Conservation (phyloP, 2,888 invertebrate genomes). For the Zygaena filipendulae region DNA sequence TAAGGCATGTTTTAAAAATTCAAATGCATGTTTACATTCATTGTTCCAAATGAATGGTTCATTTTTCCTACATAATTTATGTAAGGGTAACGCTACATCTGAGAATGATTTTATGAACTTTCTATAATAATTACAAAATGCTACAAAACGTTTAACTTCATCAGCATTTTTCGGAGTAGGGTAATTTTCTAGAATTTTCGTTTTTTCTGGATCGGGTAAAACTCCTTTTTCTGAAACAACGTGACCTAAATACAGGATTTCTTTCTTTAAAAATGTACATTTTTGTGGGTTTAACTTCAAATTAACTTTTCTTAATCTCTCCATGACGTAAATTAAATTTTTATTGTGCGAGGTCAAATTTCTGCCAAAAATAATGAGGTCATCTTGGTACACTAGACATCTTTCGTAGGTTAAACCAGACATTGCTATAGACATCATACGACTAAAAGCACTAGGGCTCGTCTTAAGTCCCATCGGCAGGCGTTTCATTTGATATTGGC, state of each 20-base stretch:
- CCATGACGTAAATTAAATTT: conserved; percentile 11
- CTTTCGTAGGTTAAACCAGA: conserved; percentile 13
- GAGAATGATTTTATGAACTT: conserved; percentile 11
- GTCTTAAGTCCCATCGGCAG: conserved; percentile 10
- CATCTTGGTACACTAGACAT: conserved; percentile 12
- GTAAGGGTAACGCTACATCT: conserved; percentile 7
- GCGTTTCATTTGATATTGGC: conserved; percentile 8
- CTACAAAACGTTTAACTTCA: conserved; percentile 11
- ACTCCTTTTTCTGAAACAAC: conserved; percentile 8
- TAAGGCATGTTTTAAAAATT: conserved; percentile 6
- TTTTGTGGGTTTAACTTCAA: conserved; percentile 10
- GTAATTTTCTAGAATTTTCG: conserved; percentile 12
- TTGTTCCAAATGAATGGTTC: conserved; percentile 3
- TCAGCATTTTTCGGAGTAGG: conserved; percentile 12
- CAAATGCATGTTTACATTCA: conserved; percentile 6
- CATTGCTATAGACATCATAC: conserved; percentile 9
- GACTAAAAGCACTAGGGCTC: conserved; percentile 7
- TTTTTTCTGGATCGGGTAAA: conserved; percentile 11
- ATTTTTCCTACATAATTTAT: conserved; percentile 8
- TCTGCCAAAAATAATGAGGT: conserved; percentile 10
- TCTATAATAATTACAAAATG: conserved; percentile 11
- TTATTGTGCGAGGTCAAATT: conserved; percentile 9
- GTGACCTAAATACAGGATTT: conserved; percentile 12
- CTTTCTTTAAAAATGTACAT: conserved; percentile 12
- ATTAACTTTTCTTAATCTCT: conserved; percentile 10